Base-by-base conservation (phyloP, 2,888 invertebrate genomes). In the Patella depressa region DNA sequence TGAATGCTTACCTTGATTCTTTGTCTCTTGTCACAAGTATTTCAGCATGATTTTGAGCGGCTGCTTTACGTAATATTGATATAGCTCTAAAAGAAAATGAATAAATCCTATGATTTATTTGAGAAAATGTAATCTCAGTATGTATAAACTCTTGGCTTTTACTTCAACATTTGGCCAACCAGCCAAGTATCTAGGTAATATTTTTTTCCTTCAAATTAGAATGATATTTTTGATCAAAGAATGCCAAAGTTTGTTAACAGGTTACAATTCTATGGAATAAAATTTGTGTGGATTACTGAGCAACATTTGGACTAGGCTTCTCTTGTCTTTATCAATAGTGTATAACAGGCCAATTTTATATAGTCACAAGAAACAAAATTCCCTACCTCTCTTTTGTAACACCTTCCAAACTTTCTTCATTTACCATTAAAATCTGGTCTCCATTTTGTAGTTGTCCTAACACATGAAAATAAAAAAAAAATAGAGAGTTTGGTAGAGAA, bases 371-470 rank as follows among this genome's bases (percentile, higher is more conserved):
- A 45, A 34, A 45, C 45, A 45, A 45, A 7, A 73, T 24, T 14
- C 59, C 75, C 73, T 81, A 89, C 89, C 88, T 87, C 72, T 89
- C 89, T 84, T 89, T 89, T 45, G 89, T 86, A 45, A 89, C 84
- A 17, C 87, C 87, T 71, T 88, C 86, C 75, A 89, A 81, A 79
- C 85, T 88, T 74, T 88, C 86, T 55, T 86, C 87, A 83, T 89
- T 89, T 65, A 89, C 89, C 71, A 85, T 85, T 70, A 89, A 77
- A 11, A 89, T 84, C 79, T 88, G 86, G 74, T 89, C 89, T 9
- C 89, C 89, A 80, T 84, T 82, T 65, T 85, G 84, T 17, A 89
- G 77, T 15, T 83, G 84, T 71, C 88, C 89, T 89, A 76, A 53
- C 19, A 76, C 19, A 55, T n/a, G 14, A 45, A 77, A 9, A 72